Conservation (phyloP, 2,797 vertebrate species). For the Odontamblyopus lacepedii region DNA sequence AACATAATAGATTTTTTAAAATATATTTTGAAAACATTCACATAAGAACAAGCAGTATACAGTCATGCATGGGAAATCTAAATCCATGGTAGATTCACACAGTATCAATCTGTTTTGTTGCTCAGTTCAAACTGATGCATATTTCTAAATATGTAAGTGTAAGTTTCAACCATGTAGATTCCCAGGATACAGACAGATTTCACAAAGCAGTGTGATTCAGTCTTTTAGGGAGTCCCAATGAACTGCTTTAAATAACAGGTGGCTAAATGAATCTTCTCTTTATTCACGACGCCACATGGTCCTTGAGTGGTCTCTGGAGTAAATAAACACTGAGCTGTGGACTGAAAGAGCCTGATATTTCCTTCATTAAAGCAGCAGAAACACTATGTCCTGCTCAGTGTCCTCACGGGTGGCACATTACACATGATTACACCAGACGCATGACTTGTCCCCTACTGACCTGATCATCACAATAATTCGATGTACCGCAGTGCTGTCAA, state of each 20-base stretch:
- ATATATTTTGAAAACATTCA: no score
- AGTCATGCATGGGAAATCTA: no score
- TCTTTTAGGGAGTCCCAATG: slow-evolving; percentile 28
- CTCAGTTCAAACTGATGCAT: slow-evolving; percentile 28
- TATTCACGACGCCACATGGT: slow-evolving; percentile 11
- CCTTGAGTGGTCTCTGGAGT: slow-evolving; percentile 24
- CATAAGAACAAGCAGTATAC: no score
- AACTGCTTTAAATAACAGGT: slow-evolving; percentile 34
- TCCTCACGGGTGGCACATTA: slow-evolving; percentile 32
- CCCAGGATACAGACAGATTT: slow-evolving; percentile 26
- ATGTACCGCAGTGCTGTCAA: slow-evolving; percentile 18
- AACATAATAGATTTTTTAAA: no score
- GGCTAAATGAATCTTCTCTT: slow-evolving; percentile 48
- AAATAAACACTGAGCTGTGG: slow-evolving; percentile 39
- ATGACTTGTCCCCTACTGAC: slow-evolving; percentile 35
- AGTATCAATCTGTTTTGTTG: background rate
- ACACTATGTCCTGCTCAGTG: slow-evolving; percentile 30
- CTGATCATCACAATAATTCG: slow-evolving; percentile 23
- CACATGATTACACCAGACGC: slow-evolving; percentile 29
- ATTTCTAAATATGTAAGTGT: slow-evolving; percentile 31
- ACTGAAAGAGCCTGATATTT: slow-evolving; percentile 15
- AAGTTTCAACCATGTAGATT: background rate
- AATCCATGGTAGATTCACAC: no score
- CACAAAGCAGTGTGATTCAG: slow-evolving; percentile 37
- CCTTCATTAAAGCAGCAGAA: slow-evolving; percentile 33